Base-by-base conservation (phyloP, 2,888 invertebrate genomes). In the Perizoma affinitatum region DNA sequence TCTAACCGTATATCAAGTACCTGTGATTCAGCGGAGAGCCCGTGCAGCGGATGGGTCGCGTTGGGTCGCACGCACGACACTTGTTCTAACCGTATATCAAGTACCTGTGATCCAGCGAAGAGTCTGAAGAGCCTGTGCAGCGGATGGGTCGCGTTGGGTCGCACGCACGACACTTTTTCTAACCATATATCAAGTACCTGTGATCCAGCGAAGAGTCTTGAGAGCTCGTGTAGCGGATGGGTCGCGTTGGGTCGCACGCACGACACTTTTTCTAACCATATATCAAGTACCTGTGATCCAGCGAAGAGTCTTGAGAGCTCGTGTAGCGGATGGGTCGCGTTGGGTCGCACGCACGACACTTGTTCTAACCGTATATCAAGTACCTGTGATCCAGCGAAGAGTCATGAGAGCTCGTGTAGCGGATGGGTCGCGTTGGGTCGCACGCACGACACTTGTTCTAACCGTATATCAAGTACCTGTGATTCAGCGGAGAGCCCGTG, bases 381-480 rank as follows among this genome's bases (percentile, higher is more conserved):
- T 72, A 92, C 93, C 78, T 95, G 95, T 0, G 95, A 96, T 2
- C 96, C 96, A 0, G 95, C 95, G 79, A 96, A 96, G 0, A 95
- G 95, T 36, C 96, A 79, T 34, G 94, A 90, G 80, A 94, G 90
- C 47, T 79, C 94, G 74, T 94, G 93, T 68, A 90, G 75, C 40
- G 89, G 85, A 72, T 91, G 91, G 0, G 85, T 90, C 0, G 85
- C 78, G 69, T 69, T 93, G 73, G 80, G 92, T 44, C 94, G 86
- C 76, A 81, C 93, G 80, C 93, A 96, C 1, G 97, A 96, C 66
- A 97, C n/a, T n/a, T n/a, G n/a, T n/a, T n/a, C n/a, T n/a, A n/a
- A n/a, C n/a, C n/a, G n/a, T 52, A 8, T 5, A 10, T 6, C 38
- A 42, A 52, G 49, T 72, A 92, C 93, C 78, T 95, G 95, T 0